These are phyloP conservation scores for Diceros bicornis DNA, from an alignment of 2,797 vertebrate species.

Conservation along the genomic window DNA sequence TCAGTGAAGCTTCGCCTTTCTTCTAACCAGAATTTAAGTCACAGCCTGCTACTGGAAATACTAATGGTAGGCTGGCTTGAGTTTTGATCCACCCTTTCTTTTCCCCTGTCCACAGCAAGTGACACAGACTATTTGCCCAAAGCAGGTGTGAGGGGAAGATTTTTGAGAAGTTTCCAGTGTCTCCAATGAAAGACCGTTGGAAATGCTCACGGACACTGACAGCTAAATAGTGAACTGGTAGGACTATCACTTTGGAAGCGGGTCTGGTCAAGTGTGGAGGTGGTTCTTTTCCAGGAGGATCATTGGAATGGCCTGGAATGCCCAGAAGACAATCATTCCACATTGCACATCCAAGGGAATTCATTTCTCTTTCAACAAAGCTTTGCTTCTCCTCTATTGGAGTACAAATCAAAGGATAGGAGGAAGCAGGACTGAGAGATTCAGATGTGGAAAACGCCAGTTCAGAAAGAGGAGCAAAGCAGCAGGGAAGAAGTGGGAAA, in stretches of 20 bases:
- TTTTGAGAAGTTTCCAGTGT: background rate
- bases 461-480: background rate
- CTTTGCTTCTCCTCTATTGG: background rate
- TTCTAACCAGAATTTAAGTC: background rate
- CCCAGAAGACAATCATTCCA: background rate
- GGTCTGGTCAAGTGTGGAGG: background rate
- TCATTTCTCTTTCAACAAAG: background rate
- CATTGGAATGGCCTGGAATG: background rate
- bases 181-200: background rate
- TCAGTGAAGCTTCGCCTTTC: background rate
- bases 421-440: background rate
- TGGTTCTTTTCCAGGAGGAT: background rate
- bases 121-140: background rate
- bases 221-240: background rate
- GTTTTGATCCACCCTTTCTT: background rate
- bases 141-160: background rate
- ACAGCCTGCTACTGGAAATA: background rate
- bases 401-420: background rate
- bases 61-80: background rate
- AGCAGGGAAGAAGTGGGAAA: background rate
- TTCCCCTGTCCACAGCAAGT: background rate
- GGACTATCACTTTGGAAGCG: background rate
- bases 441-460: background rate
- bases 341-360: background rate
- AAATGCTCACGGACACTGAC: background rate